Percentiles rank a stretch among this genome's conserved stretches.
Conservation (phyloP, 1,140 invertebrate genomes). For the Proales similis region DNA sequence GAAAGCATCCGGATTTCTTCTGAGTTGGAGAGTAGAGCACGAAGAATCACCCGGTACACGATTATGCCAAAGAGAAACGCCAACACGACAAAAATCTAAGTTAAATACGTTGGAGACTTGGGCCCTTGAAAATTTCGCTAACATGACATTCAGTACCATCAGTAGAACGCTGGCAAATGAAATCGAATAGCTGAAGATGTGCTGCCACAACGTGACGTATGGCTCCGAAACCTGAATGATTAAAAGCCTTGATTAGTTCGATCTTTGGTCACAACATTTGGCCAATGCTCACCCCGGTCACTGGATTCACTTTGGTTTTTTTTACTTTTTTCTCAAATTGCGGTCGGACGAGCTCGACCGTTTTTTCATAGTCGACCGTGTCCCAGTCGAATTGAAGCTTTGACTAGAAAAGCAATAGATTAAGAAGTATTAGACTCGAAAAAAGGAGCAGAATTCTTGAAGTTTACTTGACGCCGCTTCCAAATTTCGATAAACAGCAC, state of each 20-base stretch:
- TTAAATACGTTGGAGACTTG: background rate
- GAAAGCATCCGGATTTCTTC: slow-evolving; percentile 67
- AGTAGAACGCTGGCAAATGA: slow-evolving; percentile 41
- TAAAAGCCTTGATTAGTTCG: background rate
- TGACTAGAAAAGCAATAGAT: too few species aligned
- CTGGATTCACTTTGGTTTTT: background rate
- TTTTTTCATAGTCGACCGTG: background rate
- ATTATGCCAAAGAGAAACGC: slow-evolving; percentile 81
- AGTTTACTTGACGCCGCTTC: slow-evolving; percentile 5
- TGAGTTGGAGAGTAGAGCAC: slow-evolving; percentile 49
- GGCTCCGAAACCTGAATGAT: slow-evolving; percentile 41
- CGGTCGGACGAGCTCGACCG: slow-evolving; percentile 4
- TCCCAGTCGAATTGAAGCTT: slow-evolving; percentile 34
- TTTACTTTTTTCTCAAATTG: slow-evolving; percentile 8
- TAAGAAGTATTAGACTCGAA: background rate
- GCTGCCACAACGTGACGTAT: slow-evolving; percentile 42
- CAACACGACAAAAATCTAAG: slow-evolving; percentile 69
- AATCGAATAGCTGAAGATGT: slow-evolving; percentile 42
- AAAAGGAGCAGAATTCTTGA: background rate
- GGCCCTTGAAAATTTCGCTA: background rate
- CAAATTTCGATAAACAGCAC: slow-evolving; percentile 33
- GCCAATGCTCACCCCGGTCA: slow-evolving; percentile 13
- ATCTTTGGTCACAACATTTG: background rate
- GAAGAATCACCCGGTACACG: slow-evolving; percentile 76
- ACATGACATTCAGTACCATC: background rate